Conservation (phyloP, 2,888 invertebrate genomes). For the Cyaniris semiargus region DNA sequence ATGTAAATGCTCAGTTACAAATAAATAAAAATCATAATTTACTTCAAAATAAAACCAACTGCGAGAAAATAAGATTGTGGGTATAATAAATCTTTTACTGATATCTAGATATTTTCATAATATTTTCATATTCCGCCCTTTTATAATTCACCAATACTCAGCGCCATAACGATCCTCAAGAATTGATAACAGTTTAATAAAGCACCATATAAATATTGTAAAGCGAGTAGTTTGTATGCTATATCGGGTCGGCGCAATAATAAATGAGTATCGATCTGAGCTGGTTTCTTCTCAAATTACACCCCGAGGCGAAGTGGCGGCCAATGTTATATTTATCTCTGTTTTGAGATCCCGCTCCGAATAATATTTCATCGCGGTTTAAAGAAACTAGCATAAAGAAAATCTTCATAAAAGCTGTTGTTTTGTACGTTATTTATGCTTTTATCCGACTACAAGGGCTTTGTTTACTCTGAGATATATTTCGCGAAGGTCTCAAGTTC, state of each 20-base stretch:
- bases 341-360: conserved; percentile 12
- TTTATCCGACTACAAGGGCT: conserved; percentile 12
- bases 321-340: conserved; percentile 27
- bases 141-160: background rate
- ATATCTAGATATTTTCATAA: background rate
- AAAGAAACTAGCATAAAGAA: conserved; percentile 24
- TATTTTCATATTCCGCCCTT: background rate
- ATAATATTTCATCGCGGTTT: conserved; percentile 17
- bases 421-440: conserved; percentile 5
- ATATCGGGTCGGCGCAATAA: conserved; percentile 40
- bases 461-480: background rate
- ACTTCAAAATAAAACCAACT: too few species aligned
- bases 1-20: too few species aligned
- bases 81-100: background rate
- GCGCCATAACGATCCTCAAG: background rate
- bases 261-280: conserved; percentile 45
- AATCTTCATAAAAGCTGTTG: background rate
- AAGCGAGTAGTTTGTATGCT: conserved; percentile 33
- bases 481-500: background rate
- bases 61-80: too few species aligned
- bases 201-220: conserved; percentile 29
- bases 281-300: conserved; percentile 41
- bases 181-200: conserved; percentile 23
- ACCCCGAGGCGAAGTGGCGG: conserved; percentile 28
- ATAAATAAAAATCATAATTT: too few species aligned